Conservation (phyloP, 2,888 invertebrate genomes). For the Aphodius granarius region DNA sequence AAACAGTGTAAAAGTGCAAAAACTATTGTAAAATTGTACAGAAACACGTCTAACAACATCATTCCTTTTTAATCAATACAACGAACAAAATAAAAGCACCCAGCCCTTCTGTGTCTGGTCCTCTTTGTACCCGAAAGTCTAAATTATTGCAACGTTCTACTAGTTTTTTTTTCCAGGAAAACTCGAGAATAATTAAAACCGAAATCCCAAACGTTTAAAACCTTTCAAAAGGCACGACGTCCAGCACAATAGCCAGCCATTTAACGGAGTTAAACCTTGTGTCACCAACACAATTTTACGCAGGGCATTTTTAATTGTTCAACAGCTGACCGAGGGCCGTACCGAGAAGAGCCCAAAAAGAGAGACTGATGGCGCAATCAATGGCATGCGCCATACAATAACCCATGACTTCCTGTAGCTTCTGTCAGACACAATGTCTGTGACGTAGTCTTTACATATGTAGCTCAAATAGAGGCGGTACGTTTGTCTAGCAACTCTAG, state of each 20-base stretch:
- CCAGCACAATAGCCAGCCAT: background rate
- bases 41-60: background rate
- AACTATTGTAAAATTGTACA: background rate
- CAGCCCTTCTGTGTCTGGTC: background rate
- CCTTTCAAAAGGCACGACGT: background rate
- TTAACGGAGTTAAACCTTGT: background rate
- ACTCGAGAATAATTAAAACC: background rate
- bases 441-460: background rate
- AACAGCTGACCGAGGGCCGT: background rate
- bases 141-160: background rate
- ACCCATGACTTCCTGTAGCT: background rate
- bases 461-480: background rate
- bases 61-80: background rate
- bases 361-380: background rate
- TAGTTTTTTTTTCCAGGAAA: background rate
- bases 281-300: background rate
- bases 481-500: background rate
- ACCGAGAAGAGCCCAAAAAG: background rate
- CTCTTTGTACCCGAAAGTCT: background rate
- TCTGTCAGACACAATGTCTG: background rate
- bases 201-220: background rate
- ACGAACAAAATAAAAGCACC: background rate
- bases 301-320: background rate
- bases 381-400: background rate
- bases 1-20: no score